Percentiles rank a stretch among this genome's conserved stretches.
phyloP scores from a whole-genome alignment of 2,797 vertebrate genomes.

The Margarornis squamiger region DNA sequence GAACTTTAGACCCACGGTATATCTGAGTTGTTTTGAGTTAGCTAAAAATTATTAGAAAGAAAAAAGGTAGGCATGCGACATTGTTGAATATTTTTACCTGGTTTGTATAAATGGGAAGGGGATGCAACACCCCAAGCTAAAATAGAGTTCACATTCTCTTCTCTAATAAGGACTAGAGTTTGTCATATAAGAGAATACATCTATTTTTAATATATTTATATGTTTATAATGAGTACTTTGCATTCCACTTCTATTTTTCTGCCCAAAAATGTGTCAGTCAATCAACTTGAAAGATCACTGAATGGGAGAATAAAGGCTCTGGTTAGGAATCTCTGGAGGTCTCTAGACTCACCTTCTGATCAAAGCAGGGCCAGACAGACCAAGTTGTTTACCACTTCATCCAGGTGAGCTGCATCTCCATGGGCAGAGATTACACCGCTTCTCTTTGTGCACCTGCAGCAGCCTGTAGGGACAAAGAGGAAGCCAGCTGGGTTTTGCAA shows the following conservation, averaged over 20 bases:
- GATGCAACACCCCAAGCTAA: neutral
- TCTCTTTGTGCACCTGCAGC: neutral
- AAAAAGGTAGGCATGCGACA: neutral
- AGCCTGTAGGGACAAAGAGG: neutral
- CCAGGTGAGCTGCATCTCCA: neutral
- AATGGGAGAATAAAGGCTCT: neutral
- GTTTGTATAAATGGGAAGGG: neutral
- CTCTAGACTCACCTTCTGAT: neutral
- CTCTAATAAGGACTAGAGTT: neutral
- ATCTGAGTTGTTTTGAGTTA: constrained; percentile 22
- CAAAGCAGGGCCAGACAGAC: neutral
- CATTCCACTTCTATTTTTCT: neutral
- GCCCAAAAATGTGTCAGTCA: neutral
- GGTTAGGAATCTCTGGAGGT: neutral
- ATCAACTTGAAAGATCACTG: neutral
- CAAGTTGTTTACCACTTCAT: neutral
- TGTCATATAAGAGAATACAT: neutral
- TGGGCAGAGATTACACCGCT: fast-evolving
- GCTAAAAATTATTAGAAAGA: neutral
- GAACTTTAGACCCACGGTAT: neutral
- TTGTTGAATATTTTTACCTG: neutral
- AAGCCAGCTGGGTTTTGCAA: neutral
- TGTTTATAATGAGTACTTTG: neutral
- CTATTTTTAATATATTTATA: neutral
- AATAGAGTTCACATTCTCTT: neutral